Conservation (phyloP, 2,888 invertebrate species). For the Caprella mutica region DNA sequence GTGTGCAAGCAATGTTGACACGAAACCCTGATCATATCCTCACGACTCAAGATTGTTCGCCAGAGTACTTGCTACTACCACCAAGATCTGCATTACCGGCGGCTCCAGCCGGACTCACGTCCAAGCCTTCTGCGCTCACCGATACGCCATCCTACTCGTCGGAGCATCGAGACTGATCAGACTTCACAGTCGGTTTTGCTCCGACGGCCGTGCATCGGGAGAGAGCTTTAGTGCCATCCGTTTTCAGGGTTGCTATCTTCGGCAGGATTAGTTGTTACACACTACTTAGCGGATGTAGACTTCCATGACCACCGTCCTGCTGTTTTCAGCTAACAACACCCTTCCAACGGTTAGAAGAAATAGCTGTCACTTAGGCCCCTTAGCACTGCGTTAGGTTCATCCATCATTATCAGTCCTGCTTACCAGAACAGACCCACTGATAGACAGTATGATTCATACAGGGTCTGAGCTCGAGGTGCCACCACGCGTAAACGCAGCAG, state of each 20-base stretch:
- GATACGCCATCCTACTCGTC: conserved; percentile 50
- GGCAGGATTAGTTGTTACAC: conserved; percentile 54
- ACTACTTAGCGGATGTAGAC: conserved; percentile 56
- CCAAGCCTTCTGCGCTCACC: conserved; percentile 53
- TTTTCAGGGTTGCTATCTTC: conserved; percentile 4
- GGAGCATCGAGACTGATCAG: conserved; percentile 43
- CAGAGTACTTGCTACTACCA: conserved; percentile 61
- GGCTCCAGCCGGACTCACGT: conserved; percentile 47
- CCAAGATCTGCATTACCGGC: conserved; percentile 50
- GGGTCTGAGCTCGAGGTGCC: no score
- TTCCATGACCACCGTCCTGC: conserved; percentile 52
- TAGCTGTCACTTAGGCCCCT: conserved; percentile 54
- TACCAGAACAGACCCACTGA: conserved; percentile 63
- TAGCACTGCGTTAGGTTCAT: conserved; percentile 62
- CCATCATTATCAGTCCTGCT: conserved; percentile 69
- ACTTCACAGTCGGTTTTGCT: conserved; percentile 15
- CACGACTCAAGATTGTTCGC: conserved; percentile 47
- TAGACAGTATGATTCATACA: no score
- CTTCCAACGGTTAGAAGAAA: conserved; percentile 46
- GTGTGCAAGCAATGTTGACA: conserved; percentile 21
- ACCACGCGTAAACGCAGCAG: no score
- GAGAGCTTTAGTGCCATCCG: conserved; percentile 38
- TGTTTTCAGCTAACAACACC: conserved; percentile 34
- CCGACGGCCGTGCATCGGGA: conserved; percentile 45
- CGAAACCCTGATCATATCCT: conserved; percentile 36